Evolutionary conservation across 2,888 invertebrate genomes (phyloP), one percentile per base, ranked within the genome.

Genomic region (Drosophila ustulata): DNA sequence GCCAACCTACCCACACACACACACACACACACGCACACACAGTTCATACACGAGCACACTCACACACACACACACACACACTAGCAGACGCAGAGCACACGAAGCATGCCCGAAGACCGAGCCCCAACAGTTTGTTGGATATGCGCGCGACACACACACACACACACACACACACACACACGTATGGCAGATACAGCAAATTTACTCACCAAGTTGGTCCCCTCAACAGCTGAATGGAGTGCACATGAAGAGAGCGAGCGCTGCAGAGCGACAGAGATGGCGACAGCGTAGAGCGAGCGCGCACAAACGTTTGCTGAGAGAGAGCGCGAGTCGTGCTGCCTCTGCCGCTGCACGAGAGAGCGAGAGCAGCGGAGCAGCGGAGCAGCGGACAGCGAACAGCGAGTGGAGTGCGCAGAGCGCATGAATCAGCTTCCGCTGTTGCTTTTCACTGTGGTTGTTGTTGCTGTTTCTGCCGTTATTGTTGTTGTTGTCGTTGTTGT

Each of bases 351-450:
- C 11, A 39, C 47, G 28, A 26, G 37, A 25, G 58, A 49, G 65
- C 46, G 67, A 55, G 79, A 75, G 70, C 50, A 18, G 18, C 18
- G 18, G 41, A 70, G 59, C 34, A 37, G 34, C 26, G 26, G 5
- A n/a, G 5, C 28, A 28, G 28, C 28, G 28, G 0, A 28, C 26
- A 26, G 26, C 28, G 28, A 5, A 28, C 26, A 26, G 26, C 52
- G 77, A 71, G 59, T 71, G 66, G 39, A 75, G 52, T 58, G 67
- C 59, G 46, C 65, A 71, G 62, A 75, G 82, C 82, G 82, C 82
- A 82, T 88, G 82, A 82, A 88, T 82, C 88, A 88, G 82, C 77
- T 88, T 88, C 73, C 76, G 88, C 73, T 82, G 86, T 76, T 43
- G 55, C 32, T 71, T 61, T 66, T 46, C 51, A 53, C 46, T 85